Evolutionary conservation across 2,888 invertebrate genomes (phyloP), one percentile per base, ranked within the genome.

Genomic region (Trichogramma evanescens): DNA sequence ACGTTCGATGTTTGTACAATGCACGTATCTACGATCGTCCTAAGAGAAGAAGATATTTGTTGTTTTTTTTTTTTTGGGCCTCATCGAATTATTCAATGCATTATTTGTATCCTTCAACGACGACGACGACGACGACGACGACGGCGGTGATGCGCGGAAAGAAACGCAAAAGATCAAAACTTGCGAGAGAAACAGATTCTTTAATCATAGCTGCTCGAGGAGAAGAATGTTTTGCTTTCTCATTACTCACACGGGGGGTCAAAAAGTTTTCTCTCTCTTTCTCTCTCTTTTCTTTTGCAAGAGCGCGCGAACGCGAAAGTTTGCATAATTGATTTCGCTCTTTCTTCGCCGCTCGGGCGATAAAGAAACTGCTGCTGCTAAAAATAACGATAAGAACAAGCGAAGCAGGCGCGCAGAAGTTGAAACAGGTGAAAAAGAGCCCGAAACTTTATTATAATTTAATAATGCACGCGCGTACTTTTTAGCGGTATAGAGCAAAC

Each of bases 261-360:
- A 26, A 26, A 45, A 58, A 50, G 39, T 54, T 54, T 41, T 38
- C 26, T 26, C 26, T 26, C 26, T 26, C 26, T 26, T 26, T 26
- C 26, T 26, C 26, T 26, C 26, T 26, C 40, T 39, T 49, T 40
- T 50, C 56, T 54, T 48, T 50, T 51, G n/a, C 40, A 9, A 48
- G n/a, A 26, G 9, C 8, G 42, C 42, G 50, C 13, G 6, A 48
- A 13, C 4, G 48, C 39, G 50, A 60, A 61, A 63, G 54, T 63
- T 63, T 59, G 58, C 58, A 61, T 61, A 61, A 61, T 63, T 61
- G 56, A 61, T 63, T 63, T 52, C 50, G 55, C 53, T 58, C 13
- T 13, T 41, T 48, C 43, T 53, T 43, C 48, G 26, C 26, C 26
- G 26, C 26, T 26, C 26, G 26, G 3, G 26, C 26, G 26, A 26